These are phyloP conservation scores for Echinops telfairi DNA, from an alignment of 2,113 vertebrate species.

Conservation along the genomic window DNA sequence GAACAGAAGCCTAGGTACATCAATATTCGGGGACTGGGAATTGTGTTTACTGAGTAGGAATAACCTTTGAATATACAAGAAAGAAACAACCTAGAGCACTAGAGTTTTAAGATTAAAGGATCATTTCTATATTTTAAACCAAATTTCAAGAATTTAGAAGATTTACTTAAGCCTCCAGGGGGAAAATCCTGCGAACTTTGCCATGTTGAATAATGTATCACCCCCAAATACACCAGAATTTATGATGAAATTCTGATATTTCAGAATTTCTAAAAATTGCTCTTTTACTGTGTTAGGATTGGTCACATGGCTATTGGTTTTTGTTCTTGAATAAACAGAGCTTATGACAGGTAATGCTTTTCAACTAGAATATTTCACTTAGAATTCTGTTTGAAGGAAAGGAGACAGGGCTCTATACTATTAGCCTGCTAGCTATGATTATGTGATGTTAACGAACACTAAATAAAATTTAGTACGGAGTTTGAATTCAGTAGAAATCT, in stretches of 20 bases:
- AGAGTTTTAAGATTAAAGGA: slow-evolving; percentile 79
- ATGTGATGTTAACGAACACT: slow-evolving; percentile 45
- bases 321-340: slow-evolving; percentile 80
- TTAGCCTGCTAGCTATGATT: slow-evolving; percentile 71
- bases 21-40: slow-evolving; percentile 58
- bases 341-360: slow-evolving; percentile 79
- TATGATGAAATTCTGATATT: slow-evolving; percentile 75
- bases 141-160: slow-evolving; percentile 82
- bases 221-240: slow-evolving; percentile 83
- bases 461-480: slow-evolving; percentile 12
- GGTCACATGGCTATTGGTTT: slow-evolving; percentile 83
- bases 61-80: slow-evolving; percentile 69
- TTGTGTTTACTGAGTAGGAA: slow-evolving; percentile 72
- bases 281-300: slow-evolving; percentile 76
- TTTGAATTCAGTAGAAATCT: slow-evolving; percentile 31
- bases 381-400: slow-evolving; percentile 75
- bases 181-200: slow-evolving; percentile 77
- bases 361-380: slow-evolving; percentile 73
- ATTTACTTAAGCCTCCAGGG: slow-evolving; percentile 82
- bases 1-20: slow-evolving; percentile 51
- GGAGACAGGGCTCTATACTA: slow-evolving; percentile 64
- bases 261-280: slow-evolving; percentile 83
- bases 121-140: slow-evolving; percentile 82
- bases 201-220: slow-evolving; percentile 75
- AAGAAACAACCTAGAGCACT: slow-evolving; percentile 77